Evolutionary conservation across 2,113 vertebrate genomes (phyloP), one percentile per base, ranked within the genome.

Genomic region (Pipra filicauda): DNA sequence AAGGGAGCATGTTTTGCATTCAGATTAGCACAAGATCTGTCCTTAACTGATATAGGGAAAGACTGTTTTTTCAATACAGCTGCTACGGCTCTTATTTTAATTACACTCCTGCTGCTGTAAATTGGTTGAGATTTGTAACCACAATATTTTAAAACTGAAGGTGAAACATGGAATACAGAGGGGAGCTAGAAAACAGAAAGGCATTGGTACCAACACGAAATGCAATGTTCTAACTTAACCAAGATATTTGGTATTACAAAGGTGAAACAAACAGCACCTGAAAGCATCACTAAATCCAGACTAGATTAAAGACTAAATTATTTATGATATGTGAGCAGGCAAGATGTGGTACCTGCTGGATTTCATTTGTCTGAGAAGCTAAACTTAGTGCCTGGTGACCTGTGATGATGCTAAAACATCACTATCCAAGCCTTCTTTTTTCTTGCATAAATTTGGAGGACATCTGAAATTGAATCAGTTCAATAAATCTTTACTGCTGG

Each of bases 61-160:
- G 91, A 83, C 61, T 94, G 62, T 52, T 91, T 97, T 97, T 96
- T 87, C 96, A 96, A 73, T 93, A 93, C 91, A 97, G 94, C 84
- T 97, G 95, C 89, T 91, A 35, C 27, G 66, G 92, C 92, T 96
- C 95, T 97, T 97, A 94, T 96, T 98, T 97, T 97, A 98, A 98
- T 98, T 98, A 96, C 72, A 91, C 20, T 97, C 85, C 88, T 70
- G 22, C 93, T 94, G 64, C 54, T 93, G 49, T 91, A 88, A 92
- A 96, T 93, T 92, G 67, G 72, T 84, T 95, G 64, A 84, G 83
- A 66, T 89, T 91, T 96, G 77, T 89, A 93, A 81, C 43, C 61
- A 92, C 64, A 93, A 41, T 84, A 85, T 89, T 91, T 80, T 87
- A 85, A 91, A 95, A 85, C 15, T 80, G 61, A 82, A 89, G 33